Conservation (phyloP, 2,888 invertebrate species). For the Drosophila acutilabella region DNA sequence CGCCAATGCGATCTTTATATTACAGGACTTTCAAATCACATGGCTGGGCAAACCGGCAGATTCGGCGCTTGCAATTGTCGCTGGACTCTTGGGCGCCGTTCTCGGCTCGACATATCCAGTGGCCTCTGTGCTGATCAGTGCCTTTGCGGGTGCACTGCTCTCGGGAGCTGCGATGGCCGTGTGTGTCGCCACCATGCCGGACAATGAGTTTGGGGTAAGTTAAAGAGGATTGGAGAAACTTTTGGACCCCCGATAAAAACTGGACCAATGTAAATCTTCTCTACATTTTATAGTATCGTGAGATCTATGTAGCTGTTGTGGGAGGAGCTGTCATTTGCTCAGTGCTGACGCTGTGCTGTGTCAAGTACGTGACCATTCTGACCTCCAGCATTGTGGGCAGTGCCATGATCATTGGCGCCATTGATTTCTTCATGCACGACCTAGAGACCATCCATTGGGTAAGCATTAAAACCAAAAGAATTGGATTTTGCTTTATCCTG, state of each 20-base stretch:
- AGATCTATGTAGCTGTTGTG: constrained; percentile 84
- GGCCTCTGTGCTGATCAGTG: constrained; percentile 84
- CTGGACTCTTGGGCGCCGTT: constrained; percentile 84
- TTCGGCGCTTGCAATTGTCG: constrained; percentile 84
- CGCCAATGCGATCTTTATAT: constrained; percentile 92
- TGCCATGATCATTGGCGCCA: constrained; percentile 84
- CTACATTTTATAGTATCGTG: constrained; percentile 75
- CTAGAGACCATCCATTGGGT: constrained; percentile 84
- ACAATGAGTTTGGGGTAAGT: constrained; percentile 85
- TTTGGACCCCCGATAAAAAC: too few species aligned
- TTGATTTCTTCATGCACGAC: constrained; percentile 85
- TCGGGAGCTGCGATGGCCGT: constrained; percentile 85
- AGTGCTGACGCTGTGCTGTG: constrained; percentile 84
- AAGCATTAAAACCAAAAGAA: constrained; percentile 1
- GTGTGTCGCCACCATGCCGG: constrained; percentile 85
- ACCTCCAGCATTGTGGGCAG: constrained; percentile 85
- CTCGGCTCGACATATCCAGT: constrained; percentile 85
- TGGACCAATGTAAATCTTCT: too few species aligned
- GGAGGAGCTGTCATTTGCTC: constrained; percentile 85
- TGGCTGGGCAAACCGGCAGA: constrained; percentile 87
- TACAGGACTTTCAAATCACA: constrained; percentile 92
- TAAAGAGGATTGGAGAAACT: neutral
- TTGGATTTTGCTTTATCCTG: too few species aligned
- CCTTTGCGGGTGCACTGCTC: constrained; percentile 84
- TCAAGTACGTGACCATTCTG: constrained; percentile 84